These are phyloP conservation scores for Aratinga solstitialis DNA, from an alignment of 2,797 vertebrate species.

Conservation along the genomic window DNA sequence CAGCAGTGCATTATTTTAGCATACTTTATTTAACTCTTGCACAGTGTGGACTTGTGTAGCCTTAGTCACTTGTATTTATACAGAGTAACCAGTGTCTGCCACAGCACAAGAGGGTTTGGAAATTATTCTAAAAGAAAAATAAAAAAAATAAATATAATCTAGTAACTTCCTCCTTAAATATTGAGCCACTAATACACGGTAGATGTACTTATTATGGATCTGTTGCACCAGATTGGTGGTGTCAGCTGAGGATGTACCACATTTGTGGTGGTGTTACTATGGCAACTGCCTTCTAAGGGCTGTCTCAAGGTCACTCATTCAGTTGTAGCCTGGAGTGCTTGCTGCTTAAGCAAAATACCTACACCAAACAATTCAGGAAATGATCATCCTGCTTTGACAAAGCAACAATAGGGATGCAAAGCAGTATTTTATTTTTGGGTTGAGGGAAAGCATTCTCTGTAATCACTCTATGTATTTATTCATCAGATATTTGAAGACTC, in stretches of 20 bases:
- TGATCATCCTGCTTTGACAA: constrained; percentile 7
- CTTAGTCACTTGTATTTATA: neutral
- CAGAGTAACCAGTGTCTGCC: neutral
- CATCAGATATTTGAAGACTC: neutral
- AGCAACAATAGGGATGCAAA: neutral
- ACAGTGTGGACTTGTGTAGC: neutral
- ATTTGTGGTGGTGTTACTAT: constrained; percentile 82
- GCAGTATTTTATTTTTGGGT: neutral
- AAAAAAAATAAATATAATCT: neutral
- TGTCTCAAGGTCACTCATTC: constrained; percentile 85
- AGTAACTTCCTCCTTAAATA: neutral
- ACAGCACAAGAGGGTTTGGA: neutral
- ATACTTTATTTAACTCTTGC: neutral
- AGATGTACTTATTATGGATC: constrained; percentile 26
- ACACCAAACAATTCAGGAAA: constrained; percentile 46
- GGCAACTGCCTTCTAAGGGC: constrained; percentile 81
- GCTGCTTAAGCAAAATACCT: constrained; percentile 74
- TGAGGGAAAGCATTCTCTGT: neutral
- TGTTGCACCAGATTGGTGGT: constrained; percentile 69
- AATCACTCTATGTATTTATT: neutral
- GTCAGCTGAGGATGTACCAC: constrained; percentile 73
- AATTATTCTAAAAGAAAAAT: neutral
- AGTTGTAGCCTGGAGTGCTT: constrained; percentile 73
- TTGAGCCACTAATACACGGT: neutral
- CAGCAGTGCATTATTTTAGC: neutral